phyloP scores from a whole-genome alignment of 2,113 vertebrate genomes.

The Pelvicachromis taeniatus region DNA sequence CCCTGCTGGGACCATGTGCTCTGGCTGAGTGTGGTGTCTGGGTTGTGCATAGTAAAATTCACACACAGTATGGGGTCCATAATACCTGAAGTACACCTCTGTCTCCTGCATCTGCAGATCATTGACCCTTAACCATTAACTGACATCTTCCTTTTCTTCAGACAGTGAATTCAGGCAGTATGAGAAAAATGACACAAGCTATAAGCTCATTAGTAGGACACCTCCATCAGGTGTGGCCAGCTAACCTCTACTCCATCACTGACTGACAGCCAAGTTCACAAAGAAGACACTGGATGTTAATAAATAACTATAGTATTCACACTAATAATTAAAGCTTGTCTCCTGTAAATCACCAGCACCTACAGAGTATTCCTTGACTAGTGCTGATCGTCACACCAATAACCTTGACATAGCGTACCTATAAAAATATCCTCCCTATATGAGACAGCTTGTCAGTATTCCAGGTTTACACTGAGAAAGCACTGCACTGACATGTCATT shows the following conservation, averaged over 20 bases:
- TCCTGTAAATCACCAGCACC: background rate
- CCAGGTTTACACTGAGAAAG: background rate
- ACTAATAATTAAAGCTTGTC: background rate
- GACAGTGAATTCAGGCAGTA: background rate
- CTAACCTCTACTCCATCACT: background rate
- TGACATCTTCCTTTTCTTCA: background rate
- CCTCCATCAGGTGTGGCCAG: background rate
- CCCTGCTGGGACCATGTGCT: slow-evolving; percentile 21
- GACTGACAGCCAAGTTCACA: background rate
- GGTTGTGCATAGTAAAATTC: background rate
- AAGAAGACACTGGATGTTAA: background rate
- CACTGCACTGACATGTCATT: background rate
- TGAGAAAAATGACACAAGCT: background rate
- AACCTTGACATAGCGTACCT: background rate
- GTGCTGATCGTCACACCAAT: background rate
- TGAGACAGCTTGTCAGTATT: background rate
- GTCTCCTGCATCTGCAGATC: background rate
- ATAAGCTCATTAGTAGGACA: background rate
- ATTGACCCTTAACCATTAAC: background rate
- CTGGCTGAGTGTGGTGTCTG: slow-evolving; percentile 14
- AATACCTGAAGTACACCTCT: background rate
- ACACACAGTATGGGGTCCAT: background rate
- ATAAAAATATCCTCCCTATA: background rate
- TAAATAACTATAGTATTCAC: background rate
- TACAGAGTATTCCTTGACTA: background rate